These are phyloP conservation scores for Danio kyathit DNA, from an alignment of 2,797 vertebrate species.

Conservation along the genomic window DNA sequence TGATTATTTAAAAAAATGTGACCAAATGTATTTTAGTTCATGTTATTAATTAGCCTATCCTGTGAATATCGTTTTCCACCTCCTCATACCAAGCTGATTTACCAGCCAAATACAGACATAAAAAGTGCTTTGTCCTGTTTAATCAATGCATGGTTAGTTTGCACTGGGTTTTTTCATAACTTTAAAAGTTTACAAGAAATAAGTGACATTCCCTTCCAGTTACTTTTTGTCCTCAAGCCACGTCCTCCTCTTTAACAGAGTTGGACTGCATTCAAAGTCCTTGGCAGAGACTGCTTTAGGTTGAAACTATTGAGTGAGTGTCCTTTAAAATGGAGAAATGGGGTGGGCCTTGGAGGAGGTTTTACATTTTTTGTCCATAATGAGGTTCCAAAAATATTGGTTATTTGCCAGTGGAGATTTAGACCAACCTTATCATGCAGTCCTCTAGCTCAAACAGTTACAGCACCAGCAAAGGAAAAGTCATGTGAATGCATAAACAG, in stretches of 20 bases:
- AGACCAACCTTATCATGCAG: neutral
- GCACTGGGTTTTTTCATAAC: neutral
- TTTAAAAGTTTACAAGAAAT: conserved; percentile 60
- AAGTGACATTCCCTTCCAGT: conserved; percentile 68
- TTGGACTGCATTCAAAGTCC: conserved; percentile 52
- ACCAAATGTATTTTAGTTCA: too few relatives aligned
- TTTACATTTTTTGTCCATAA: neutral
- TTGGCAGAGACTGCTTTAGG: conserved; percentile 39
- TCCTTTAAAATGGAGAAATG: conserved; percentile 45
- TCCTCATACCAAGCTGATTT: conserved; percentile 6
- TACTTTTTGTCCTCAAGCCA: conserved; percentile 66
- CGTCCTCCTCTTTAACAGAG: conserved; percentile 54
- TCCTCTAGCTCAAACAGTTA: conserved; percentile 13
- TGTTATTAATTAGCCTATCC: conserved; percentile 16
- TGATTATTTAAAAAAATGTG: neutral
- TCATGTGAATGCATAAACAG: neutral
- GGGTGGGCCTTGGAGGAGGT: neutral
- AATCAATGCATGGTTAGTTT: neutral
- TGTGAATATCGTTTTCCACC: conserved; percentile 38
- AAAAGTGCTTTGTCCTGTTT: neutral
- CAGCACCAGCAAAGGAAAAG: neutral
- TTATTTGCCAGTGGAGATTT: neutral
- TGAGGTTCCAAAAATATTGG: neutral
- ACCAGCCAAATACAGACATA: conserved; percentile 13
- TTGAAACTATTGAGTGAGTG: conserved; percentile 45